These are phyloP conservation scores for Erebia ligea DNA, from an alignment of 2,888 invertebrate genomes.

Conservation along the genomic window DNA sequence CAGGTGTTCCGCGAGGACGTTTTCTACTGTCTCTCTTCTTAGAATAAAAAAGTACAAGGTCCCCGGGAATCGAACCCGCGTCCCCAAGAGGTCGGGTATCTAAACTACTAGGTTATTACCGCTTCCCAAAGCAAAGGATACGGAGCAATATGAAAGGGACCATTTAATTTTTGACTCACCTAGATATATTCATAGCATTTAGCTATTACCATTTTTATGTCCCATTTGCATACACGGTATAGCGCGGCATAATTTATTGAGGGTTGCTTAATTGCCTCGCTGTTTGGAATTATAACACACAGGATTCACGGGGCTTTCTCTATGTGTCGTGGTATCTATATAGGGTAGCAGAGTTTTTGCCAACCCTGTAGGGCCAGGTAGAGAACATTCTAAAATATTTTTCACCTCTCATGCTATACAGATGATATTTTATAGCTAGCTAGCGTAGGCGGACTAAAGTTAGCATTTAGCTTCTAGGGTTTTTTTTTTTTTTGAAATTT, in stretches of 20 bases:
- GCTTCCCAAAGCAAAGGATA: neutral
- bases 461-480: no score
- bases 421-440: no score
- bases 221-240: constrained; percentile 47
- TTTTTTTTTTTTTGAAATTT: no score
- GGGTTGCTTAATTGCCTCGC: constrained; percentile 43
- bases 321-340: neutral
- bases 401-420: neutral
- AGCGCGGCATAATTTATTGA: constrained; percentile 48
- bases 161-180: constrained; percentile 28
- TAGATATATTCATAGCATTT: constrained; percentile 35
- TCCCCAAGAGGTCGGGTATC: no score
- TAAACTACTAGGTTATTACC: neutral
- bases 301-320: constrained; percentile 4
- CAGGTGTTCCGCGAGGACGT: no score
- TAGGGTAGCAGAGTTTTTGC: neutral
- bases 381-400: neutral
- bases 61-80: no score
- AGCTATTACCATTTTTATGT: constrained; percentile 47
- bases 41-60: no score
- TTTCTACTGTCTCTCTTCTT: no score
- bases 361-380: neutral
- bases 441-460: no score
- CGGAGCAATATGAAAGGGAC: constrained; percentile 12
- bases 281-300: constrained; percentile 43